Base-by-base conservation (phyloP, 1,140 invertebrate species). In the Apis cerana region DNA sequence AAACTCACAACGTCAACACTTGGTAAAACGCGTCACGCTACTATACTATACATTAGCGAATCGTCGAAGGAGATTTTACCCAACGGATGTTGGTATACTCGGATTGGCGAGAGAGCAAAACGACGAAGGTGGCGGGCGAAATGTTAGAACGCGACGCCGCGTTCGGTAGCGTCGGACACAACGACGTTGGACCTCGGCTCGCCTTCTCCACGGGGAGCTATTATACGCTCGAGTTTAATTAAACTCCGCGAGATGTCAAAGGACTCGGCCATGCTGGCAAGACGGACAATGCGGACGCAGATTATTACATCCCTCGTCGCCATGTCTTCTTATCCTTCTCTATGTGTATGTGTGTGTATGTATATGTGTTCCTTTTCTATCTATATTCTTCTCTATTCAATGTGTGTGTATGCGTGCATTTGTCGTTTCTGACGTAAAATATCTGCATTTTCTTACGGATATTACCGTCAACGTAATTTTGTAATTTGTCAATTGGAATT, bases 281-380 rank as follows among this genome's bases (percentile, higher is more conserved):
- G 92, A 93, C 92, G 92, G 92, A 93, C 92, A 93, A 93, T 93
- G 91, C 91, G 89, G 91, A 93, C 90, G 91, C 91, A 91, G 92
- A 93, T 93, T 93, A 93, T 93, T 93, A 93, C 92, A 92, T 93
- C 90, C 91, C 85, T 88, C 89, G 85, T 86, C 89, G 91, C 86
- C 87, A 77, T 87, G 91, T 88, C 90, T 74, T 76, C 71, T 76
- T 76, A 75, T 76, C 74, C 64, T 82, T 74, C 61, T 68, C 61
- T 58, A 58, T 10, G 27, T 54, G 17, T n/a, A 64, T 54, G 54
- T 71, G 52, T 43, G 27, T 43, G 61, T 52, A 19, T 61, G 27
- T 19, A 43, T 48, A 19, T 23, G 67, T 23, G 23, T 33, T 17
- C 17, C 52, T 54, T 4, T 27, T 70, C 54, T n/a, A 19, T 52